These are phyloP conservation scores for Amphimedon queenslandica DNA, from an alignment of 37 sponge, comb jelly and placozoan species.

Conservation along the genomic window DNA sequence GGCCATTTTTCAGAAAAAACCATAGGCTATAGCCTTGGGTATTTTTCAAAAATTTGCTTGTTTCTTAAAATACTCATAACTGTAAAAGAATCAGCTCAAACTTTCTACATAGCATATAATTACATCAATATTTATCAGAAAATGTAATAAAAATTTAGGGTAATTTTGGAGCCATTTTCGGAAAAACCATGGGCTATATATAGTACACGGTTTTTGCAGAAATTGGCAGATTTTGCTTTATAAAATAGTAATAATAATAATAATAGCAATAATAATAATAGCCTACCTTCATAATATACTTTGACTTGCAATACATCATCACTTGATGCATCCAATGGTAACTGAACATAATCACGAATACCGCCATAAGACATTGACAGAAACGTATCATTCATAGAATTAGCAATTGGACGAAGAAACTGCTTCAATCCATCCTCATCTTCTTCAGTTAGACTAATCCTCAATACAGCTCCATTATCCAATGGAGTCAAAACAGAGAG, in stretches of 20 bases:
- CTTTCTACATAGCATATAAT: too few species aligned
- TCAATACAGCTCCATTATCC: constrained; percentile 35
- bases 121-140: too few species aligned
- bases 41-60: too few species aligned
- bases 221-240: background rate
- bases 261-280: too few species aligned
- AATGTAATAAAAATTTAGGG: background rate
- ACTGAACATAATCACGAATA: constrained; percentile 44
- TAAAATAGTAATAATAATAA: too few species aligned
- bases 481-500: constrained; percentile 15
- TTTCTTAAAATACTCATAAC: too few species aligned
- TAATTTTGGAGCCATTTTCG: too few species aligned
- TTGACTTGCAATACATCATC: constrained; percentile 38
- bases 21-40: too few species aligned
- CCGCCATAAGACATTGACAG: constrained; percentile 27
- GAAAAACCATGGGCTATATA: too few species aligned
- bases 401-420: constrained; percentile 39
- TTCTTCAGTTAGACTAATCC: constrained; percentile 33
- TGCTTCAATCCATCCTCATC: constrained; percentile 66
- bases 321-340: constrained; percentile 5
- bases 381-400: constrained; percentile 47
- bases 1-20: too few species aligned
- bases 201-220: background rate
- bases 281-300: constrained; percentile 56
- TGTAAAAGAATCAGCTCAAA: too few species aligned